Percentiles rank a stretch among this genome's conserved stretches.
Conservation (phyloP, 30 jellyfish, hydroid and myxozoan species). For the Aurelia sp. region DNA sequence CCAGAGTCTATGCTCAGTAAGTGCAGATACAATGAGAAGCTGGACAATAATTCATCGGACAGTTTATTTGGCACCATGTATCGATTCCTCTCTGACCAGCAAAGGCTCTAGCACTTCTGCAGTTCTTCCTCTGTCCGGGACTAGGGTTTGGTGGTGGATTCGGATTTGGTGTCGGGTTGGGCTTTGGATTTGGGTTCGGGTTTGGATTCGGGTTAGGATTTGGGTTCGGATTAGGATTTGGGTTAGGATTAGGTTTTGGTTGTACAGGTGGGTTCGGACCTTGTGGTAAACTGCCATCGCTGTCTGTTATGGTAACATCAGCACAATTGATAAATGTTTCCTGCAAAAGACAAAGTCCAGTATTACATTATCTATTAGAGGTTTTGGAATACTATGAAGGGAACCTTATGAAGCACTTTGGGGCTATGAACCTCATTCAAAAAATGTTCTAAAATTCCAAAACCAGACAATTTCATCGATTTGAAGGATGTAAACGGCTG, state of each 20-base stretch:
- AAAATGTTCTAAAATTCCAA: too few relatives aligned
- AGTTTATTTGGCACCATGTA: slow-evolving; percentile 27
- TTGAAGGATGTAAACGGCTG: too few relatives aligned
- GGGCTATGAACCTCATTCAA: too few relatives aligned
- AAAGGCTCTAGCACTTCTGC: slow-evolving; percentile 24
- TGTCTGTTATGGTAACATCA: slow-evolving; percentile 27
- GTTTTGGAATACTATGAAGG: too few relatives aligned
- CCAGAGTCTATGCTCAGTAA: too few relatives aligned
- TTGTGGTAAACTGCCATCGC: neutral
- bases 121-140: neutral
- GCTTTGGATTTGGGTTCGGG: too few relatives aligned
- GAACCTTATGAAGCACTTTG: too few relatives aligned
- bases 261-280: neutral
- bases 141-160: neutral
- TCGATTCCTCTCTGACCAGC: slow-evolving; percentile 29
- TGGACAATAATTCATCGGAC: slow-evolving; percentile 46
- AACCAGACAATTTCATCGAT: too few relatives aligned
- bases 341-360: neutral
- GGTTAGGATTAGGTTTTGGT: neutral
- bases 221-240: neutral
- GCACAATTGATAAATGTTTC: slow-evolving; percentile 76
- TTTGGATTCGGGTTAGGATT: neutral
- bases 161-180: neutral
- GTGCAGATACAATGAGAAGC: slow-evolving; percentile 36
- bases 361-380: too few relatives aligned